Conservation (phyloP, 2,113 vertebrate species). For the Lonchura striata region DNA sequence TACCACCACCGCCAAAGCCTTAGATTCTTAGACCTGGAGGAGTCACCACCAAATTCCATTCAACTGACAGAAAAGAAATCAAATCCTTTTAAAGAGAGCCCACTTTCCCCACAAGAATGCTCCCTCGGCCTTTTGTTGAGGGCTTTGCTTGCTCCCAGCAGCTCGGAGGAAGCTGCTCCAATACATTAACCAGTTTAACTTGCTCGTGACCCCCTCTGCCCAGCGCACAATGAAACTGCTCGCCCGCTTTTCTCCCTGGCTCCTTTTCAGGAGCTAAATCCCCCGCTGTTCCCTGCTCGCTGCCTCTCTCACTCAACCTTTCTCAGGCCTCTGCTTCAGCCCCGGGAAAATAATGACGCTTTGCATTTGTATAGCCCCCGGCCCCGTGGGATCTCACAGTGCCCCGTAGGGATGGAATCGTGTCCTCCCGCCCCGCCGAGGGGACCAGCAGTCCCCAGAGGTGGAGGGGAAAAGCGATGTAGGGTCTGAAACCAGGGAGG, state of each 20-base stretch:
- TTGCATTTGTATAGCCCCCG: slow-evolving; percentile 55
- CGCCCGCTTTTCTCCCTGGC: slow-evolving; percentile 18
- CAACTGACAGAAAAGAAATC: slow-evolving; percentile 76
- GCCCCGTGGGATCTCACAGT: neutral
- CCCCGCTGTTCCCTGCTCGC: slow-evolving; percentile 49
- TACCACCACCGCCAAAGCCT: slow-evolving; percentile 28
- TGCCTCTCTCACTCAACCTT: slow-evolving; percentile 55
- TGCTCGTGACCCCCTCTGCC: slow-evolving; percentile 65
- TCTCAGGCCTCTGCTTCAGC: slow-evolving; percentile 61
- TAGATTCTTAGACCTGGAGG: slow-evolving; percentile 69
- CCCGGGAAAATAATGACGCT: slow-evolving; percentile 32
- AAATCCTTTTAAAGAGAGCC: slow-evolving; percentile 74
- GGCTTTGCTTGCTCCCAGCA: slow-evolving; percentile 57
- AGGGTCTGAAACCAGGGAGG: neutral
- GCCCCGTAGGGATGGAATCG: neutral
- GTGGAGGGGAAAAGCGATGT: neutral
- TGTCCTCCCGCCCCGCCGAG: neutral
- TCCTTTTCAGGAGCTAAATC: slow-evolving; percentile 60
- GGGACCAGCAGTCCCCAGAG: neutral
- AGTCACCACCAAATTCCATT: slow-evolving; percentile 79
- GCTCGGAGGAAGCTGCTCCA: slow-evolving; percentile 62
- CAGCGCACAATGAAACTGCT: slow-evolving; percentile 42
- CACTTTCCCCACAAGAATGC: slow-evolving; percentile 69
- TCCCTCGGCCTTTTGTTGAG: slow-evolving; percentile 57
- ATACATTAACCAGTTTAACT: slow-evolving; percentile 76